phyloP scores from a whole-genome alignment of 2,113 vertebrate species.

The Cebidichthys violaceus region DNA sequence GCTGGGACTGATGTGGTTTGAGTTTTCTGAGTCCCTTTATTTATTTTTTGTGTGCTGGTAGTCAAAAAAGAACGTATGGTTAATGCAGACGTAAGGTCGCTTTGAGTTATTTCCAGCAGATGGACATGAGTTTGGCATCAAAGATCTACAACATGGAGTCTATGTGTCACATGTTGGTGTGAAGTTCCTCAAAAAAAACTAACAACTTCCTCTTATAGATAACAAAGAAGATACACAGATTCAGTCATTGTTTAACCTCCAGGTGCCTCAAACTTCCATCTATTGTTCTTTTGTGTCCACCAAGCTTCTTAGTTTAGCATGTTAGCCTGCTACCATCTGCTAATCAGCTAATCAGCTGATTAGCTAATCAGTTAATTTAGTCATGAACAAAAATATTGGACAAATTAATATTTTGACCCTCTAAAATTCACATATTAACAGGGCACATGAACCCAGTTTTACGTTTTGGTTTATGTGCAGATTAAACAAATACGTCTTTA shows the following conservation, averaged over 20 bases:
- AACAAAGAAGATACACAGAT: background rate
- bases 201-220: background rate
- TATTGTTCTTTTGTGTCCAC: background rate
- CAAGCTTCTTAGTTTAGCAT: background rate
- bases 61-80: background rate
- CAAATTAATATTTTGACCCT: background rate
- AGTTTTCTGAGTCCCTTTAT: background rate
- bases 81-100: background rate
- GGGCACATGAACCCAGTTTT: background rate
- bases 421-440: background rate
- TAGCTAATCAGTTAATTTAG: no score
- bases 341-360: no score
- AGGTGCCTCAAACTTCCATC: background rate
- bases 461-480: background rate
- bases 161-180: background rate
- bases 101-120: slow-evolving; percentile 7
- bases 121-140: background rate
- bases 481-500: background rate
- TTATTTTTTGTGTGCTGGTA: background rate
- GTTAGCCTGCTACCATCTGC: background rate
- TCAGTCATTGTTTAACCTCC: background rate
- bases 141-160: background rate
- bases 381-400: background rate
- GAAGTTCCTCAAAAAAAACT: background rate
- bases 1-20: background rate